Base-by-base conservation (phyloP, 1,140 invertebrate species). In the Neocloeon triangulifer region DNA sequence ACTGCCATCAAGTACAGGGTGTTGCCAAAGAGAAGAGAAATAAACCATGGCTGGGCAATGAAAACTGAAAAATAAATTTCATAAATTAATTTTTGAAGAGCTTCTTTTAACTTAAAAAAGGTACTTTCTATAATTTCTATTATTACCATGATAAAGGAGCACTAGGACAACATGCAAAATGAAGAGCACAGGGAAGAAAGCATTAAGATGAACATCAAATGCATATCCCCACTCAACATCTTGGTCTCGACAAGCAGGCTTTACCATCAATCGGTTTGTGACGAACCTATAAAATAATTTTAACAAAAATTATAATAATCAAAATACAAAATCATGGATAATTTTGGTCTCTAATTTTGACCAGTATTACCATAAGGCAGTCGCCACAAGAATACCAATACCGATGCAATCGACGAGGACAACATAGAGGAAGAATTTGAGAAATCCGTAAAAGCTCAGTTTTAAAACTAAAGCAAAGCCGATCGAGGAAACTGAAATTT, bases 151-250 rank as follows among this genome's bases (percentile, higher is more conserved):
- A 49, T 85, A 88, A 38, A 95, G 71, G 43, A 89, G 68, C 25
- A 94, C 60, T 52, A 91, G 81, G 43, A 95, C 66, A 41, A 91
- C 76, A 54, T 98, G 91, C 20, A 98, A 61, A 41, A 97, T 71
- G 35, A 94, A 74, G 15, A 97, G 61, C 3, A 89, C 69, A 32
- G 94, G 92, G 56, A 97, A 94, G 53, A 92, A 92, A 5, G 94
- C 92, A 61, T 98, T 97, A 35, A 98, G 64, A 59, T 99, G 94
- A 23, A 99, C 85, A 56, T 98, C 94, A 58, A 98, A 98, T 18
- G 84, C 75, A 57, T 95, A 98, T 2, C 80, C 94, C 94, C 94
- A 97, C 55, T 99, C 94, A 30, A 98, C 88, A 54, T 88, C 80
- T 23, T 73, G 64, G 19, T 65, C 66, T 38, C 51, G 36, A 12